These are phyloP conservation scores for Crax fasciolata DNA, from an alignment of 2,797 vertebrate species.

Conservation along the genomic window DNA sequence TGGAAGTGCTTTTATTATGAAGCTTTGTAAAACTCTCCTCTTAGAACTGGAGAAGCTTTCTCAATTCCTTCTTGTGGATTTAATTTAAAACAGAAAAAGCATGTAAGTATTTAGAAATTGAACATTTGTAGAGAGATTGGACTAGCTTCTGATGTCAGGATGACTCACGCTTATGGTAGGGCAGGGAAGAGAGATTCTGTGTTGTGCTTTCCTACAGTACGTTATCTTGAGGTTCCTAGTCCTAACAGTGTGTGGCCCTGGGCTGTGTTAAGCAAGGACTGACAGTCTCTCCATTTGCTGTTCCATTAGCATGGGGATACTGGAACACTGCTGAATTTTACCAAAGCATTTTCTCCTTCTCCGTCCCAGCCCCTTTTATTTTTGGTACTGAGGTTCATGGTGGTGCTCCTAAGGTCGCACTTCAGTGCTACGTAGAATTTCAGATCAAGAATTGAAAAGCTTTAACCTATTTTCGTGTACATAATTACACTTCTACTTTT, in stretches of 20 bases:
- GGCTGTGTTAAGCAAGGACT: neutral
- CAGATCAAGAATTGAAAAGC: neutral
- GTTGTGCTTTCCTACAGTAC: neutral
- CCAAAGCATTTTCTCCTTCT: neutral
- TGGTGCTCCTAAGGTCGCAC: neutral
- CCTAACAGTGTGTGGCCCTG: neutral
- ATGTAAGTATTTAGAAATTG: neutral
- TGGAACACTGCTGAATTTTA: neutral
- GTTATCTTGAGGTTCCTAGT: neutral
- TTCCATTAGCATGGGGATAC: neutral
- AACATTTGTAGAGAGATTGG: neutral
- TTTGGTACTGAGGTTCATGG: fast-evolving
- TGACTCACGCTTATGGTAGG: neutral
- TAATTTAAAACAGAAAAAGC: neutral
- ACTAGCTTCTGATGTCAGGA: neutral
- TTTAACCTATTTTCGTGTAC: neutral
- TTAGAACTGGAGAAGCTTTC: neutral
- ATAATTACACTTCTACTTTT: neutral
- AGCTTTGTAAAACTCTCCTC: neutral
- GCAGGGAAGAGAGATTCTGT: neutral
- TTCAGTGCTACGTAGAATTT: neutral
- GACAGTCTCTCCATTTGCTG: neutral
- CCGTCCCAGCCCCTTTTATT: neutral
- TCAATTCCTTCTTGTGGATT: neutral
- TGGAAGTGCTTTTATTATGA: neutral